These are phyloP conservation scores for Lasius platythorax DNA, from an alignment of 2,888 invertebrate genomes.

Conservation along the genomic window DNA sequence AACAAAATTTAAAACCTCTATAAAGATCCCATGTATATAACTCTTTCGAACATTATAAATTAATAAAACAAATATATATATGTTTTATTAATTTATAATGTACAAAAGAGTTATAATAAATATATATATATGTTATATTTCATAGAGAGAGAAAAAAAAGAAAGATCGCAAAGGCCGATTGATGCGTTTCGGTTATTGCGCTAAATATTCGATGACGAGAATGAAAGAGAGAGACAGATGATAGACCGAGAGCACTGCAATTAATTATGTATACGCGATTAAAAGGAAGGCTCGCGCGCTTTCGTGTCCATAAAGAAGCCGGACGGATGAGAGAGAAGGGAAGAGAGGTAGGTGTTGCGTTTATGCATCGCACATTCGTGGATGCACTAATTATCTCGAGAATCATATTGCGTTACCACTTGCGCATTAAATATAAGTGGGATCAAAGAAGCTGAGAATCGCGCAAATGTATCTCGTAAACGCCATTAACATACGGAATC, in stretches of 20 bases:
- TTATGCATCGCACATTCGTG: slow-evolving; percentile 69
- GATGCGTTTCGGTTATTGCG: slow-evolving; percentile 61
- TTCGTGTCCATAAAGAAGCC: slow-evolving; percentile 74
- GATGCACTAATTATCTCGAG: slow-evolving; percentile 71
- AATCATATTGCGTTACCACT: slow-evolving; percentile 57
- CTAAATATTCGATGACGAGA: slow-evolving; percentile 44
- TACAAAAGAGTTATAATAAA: too few relatives aligned
- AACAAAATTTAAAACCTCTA: background rate
- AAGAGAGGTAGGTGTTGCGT: slow-evolving; percentile 66
- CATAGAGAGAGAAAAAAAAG: slow-evolving; percentile 31
- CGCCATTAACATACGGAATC: slow-evolving; percentile 29
- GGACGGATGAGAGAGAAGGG: slow-evolving; percentile 52
- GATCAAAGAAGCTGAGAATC: slow-evolving; percentile 4
- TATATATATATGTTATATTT: background rate
- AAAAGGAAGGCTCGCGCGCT: slow-evolving; percentile 76
- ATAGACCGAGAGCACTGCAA: slow-evolving; percentile 65
- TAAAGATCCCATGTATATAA: too few relatives aligned
- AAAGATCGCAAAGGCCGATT: slow-evolving; percentile 57
- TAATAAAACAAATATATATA: background rate
- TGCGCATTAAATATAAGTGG: slow-evolving; percentile 49
- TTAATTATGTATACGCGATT: slow-evolving; percentile 80
- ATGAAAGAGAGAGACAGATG: slow-evolving; percentile 34
- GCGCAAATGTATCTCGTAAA: background rate
- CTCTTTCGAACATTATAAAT: too few relatives aligned
- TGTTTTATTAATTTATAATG: background rate